Base-by-base conservation (phyloP, 2,113 vertebrate species). In the Noturus placidus region DNA sequence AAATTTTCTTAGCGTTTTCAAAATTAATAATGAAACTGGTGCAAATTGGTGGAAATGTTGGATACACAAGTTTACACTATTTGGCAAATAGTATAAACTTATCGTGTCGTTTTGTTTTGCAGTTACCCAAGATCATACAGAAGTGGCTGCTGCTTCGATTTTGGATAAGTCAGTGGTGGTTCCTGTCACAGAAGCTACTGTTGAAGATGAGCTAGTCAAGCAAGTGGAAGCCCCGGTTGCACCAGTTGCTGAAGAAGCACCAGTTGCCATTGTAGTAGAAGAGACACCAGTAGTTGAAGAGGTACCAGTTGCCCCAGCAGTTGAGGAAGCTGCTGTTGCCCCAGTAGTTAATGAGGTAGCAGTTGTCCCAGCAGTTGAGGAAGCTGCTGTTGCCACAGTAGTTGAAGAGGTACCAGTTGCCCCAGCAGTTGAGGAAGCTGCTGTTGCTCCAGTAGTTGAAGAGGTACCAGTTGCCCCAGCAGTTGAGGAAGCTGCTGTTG, bases 21-120 rank as follows among this genome's bases (percentile, higher is more conserved):
- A 76, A 76, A 46, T 76, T 25, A 25, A 13, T 13, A 46, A 46
- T 27, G 10, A 25, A 76, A 27, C 42, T 3, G 10, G 42, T 27
- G 10, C 1, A 76, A 46, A 46, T 76, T 8, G 38, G 7, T 7
- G 42, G 42, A 46, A 46, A 6, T 46, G 42, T 46, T 50, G 72
- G 72, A 72, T 42, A 38, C 1, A 38, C 0, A 0, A 38, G 17
- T 20, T 52, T 27, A 52, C 11, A 50, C 42, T 46, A 11, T 50
- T 77, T 79, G 50, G 46, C 27, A 77, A n/a, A 19, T 17, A 38
- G 33, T 38, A 72, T 20, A 35, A 74, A 25, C 19, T 56, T 52
- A 20, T n/a, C 50, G 33, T 80, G 1, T 70, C 2, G 4, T 74
- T 95, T 91, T 95, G 89, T 95, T 90, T 95, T 95, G 85, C 94